Conservation (phyloP, 1,140 invertebrate genomes). For the Drosophila busckii region DNA sequence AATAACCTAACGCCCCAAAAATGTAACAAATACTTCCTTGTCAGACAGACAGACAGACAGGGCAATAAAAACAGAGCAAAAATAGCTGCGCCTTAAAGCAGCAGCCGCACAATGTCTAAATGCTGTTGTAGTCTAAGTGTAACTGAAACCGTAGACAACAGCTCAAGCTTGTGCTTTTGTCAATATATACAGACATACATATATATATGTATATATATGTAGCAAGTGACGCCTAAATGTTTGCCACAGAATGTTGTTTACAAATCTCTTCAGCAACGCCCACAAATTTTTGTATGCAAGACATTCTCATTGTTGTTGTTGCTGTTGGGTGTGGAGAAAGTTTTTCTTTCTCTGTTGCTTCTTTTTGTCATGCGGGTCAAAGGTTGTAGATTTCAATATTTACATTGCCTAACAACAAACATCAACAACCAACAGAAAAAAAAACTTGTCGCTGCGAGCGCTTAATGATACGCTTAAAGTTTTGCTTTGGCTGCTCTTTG, state of each 20-base stretch:
- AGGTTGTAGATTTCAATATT: constrained; percentile 70
- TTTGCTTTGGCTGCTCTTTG: constrained; percentile 16
- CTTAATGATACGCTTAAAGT: constrained; percentile 63
- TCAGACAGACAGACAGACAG: constrained; percentile 20
- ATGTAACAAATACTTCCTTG: constrained; percentile 47
- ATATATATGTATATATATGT: too few relatives aligned
- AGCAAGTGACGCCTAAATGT: constrained; percentile 49
- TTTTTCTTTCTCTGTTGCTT: too few relatives aligned
- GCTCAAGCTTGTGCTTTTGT: too few relatives aligned
- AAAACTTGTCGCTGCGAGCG: constrained; percentile 46
- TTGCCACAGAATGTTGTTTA: constrained; percentile 74
- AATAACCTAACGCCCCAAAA: constrained; percentile 35
- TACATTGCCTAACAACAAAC: constrained; percentile 36
- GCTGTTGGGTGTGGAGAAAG: too few relatives aligned
- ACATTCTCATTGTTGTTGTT: constrained; percentile 57
- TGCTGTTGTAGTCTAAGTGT: constrained; percentile 38
- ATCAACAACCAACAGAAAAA: constrained; percentile 16
- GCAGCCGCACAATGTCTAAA: constrained; percentile 14
- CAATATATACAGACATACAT: too few relatives aligned
- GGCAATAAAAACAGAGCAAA: constrained; percentile 42
- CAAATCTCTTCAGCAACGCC: constrained; percentile 74
- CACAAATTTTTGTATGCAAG: constrained; percentile 71
- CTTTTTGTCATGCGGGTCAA: constrained; percentile 52
- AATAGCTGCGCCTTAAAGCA: not conserved
- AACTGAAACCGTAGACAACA: constrained; percentile 14